Evolutionary conservation across 2,888 invertebrate genomes (phyloP).

Genomic region (Dromius quadrimaculatus): DNA sequence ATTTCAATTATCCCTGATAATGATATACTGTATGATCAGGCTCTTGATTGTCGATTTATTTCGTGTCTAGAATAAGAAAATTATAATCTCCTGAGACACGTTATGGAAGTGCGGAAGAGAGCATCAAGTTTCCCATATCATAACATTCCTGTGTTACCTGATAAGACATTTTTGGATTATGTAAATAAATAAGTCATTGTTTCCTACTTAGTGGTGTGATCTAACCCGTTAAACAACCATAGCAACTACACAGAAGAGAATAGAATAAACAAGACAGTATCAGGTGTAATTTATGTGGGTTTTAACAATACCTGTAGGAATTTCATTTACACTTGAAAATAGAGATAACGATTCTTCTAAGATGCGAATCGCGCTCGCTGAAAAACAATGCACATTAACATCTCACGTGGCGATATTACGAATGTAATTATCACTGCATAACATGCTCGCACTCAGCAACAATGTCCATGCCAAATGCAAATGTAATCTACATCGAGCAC

Average conservation of each 20-base stretch:
- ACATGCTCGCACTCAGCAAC: constrained; percentile 9
- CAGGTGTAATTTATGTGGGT: constrained; percentile 45
- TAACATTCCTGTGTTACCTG: too few species aligned
- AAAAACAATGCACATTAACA: constrained; percentile 47
- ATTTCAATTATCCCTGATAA: too few species aligned
- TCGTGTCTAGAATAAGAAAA: too few species aligned
- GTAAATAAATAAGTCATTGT: constrained; percentile 27
- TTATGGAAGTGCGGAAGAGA: too few species aligned
- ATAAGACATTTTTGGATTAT: constrained; percentile 4
- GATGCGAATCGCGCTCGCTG: constrained; percentile 38
- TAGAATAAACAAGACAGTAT: constrained; percentile 48
- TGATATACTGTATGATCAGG: too few species aligned
- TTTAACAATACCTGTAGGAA: constrained; percentile 48
- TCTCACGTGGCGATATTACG: constrained; percentile 44
- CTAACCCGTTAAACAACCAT: constrained; percentile 9
- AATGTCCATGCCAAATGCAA: constrained; percentile 41
- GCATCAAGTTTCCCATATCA: too few species aligned
- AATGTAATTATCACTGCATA: constrained; percentile 49
- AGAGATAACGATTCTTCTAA: constrained; percentile 44
- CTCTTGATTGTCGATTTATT: too few species aligned
- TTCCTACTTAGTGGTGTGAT: constrained; percentile 2
- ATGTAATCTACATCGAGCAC: constrained; percentile 35
- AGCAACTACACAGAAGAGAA: constrained; percentile 7
- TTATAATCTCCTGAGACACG: too few species aligned
- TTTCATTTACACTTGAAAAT: constrained; percentile 48